A percentile compares a stretch with the other conserved stretches of the same genome.
phyloP scores from a whole-genome alignment of 2,888 invertebrate species.

The Reticulitermes lucifugus region DNA sequence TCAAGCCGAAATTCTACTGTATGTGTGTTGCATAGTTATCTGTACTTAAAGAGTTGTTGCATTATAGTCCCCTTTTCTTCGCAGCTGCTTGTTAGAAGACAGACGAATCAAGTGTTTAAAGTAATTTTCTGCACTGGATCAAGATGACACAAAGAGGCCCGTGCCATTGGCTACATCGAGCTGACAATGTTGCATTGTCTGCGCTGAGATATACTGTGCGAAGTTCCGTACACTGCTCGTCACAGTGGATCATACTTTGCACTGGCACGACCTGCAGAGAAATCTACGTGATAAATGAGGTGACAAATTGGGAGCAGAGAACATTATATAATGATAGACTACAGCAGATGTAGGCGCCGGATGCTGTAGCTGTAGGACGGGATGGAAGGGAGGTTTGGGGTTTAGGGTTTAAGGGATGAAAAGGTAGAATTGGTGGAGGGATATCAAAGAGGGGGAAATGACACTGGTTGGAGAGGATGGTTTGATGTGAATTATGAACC shows the following conservation, averaged over 20 bases:
- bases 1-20: no score
- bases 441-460: not conserved
- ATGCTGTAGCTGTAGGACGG: not conserved
- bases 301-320: conserved; percentile 36
- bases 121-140: not conserved
- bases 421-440: conserved; percentile 1
- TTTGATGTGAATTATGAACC: conserved; percentile 22
- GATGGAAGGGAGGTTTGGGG: not conserved
- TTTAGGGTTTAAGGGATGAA: not conserved
- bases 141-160: not conserved
- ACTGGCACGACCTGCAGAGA: not conserved
- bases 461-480: conserved; percentile 17
- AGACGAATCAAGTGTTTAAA: not conserved
- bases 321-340: conserved; percentile 35
- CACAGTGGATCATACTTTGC: conserved; percentile 3
- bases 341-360: not conserved
- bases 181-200: not conserved
- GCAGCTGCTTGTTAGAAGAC: not conserved
- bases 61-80: not conserved
- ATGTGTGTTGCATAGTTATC: no score
- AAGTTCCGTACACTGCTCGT: not conserved
- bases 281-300: conserved; percentile 33
- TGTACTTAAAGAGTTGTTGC: not conserved
- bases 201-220: not conserved
- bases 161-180: not conserved